Evolutionary conservation across 1,140 invertebrate genomes (phyloP), one percentile per base, ranked within the genome.

Genomic region (Chlorops oryzae): DNA sequence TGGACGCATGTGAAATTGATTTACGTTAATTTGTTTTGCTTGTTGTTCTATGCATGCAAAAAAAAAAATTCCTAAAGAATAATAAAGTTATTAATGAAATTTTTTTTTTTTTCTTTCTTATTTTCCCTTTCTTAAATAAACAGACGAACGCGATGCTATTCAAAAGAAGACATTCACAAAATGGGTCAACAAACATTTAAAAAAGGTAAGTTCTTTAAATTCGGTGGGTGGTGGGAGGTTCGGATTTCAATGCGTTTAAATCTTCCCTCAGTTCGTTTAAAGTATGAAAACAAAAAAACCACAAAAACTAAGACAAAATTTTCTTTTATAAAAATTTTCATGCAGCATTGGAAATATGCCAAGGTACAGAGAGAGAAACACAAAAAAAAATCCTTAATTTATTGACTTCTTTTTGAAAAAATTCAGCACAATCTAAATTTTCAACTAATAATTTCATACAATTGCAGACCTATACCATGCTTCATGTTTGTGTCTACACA

Each of bases 111-210:
- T 10, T 47, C 22, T 28, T 50, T 21, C 43, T 50, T 49, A 42
- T 28, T 32, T 53, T 59, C 56, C 63, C 60, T 70, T 69, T 70
- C 73, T 74, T 61, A 72, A 62, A 45, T 20, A n/a, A 51, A 39
- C 84, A 99, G 96, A 99, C 79, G 95, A 98, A 82, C 82, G 96
- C 77, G 96, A 99, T 81, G 92, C 92, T 61, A 97, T 99, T 72
- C 96, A 99, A 78, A 99, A 98, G 83, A 99, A 99, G 80, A 98
- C 96, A 59, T 99, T 99, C 78, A 98, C 96, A 62, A 99, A 99
- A 88, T 99, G 96, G 96, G 93, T 99, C 78, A 99, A 99, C 84
- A 98, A 98, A 83, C 96, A 99, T 80, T 83, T 99, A 64, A 91
- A 92, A 78, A 99, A 98, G 91, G 96, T 98, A 84, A 85, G 78